A percentile compares a stretch with the other conserved stretches of the same genome.
Conservation (phyloP, 2,888 invertebrate species). For the Spodoptera exigua region DNA sequence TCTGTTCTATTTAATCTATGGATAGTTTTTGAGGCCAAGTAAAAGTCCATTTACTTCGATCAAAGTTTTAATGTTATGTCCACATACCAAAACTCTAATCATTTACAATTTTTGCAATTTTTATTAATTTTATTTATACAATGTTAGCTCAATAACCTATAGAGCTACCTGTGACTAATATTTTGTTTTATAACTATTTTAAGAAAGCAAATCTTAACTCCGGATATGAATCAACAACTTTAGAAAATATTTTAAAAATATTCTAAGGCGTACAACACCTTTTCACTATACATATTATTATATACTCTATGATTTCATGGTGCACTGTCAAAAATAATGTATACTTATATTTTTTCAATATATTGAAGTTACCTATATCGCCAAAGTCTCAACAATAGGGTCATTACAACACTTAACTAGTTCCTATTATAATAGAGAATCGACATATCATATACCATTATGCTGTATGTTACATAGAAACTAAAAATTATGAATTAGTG, state of each 20-base stretch:
- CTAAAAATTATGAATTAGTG: slow-evolving; percentile 63
- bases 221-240: slow-evolving; percentile 79
- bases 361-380: slow-evolving; percentile 64
- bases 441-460: slow-evolving; percentile 67
- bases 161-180: slow-evolving; percentile 83
- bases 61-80: slow-evolving; percentile 81
- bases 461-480: slow-evolving; percentile 70
- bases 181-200: slow-evolving; percentile 76
- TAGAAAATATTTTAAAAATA: slow-evolving; percentile 82
- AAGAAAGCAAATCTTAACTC: slow-evolving; percentile 78
- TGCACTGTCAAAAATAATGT: slow-evolving; percentile 74
- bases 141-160: slow-evolving; percentile 79
- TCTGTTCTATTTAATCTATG: too few species aligned
- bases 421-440: slow-evolving; percentile 67
- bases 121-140: slow-evolving; percentile 85
- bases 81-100: slow-evolving; percentile 79
- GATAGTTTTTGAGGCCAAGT: slow-evolving; percentile 46
- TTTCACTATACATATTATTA: slow-evolving; percentile 68
- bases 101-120: slow-evolving; percentile 82
- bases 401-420: slow-evolving; percentile 73
- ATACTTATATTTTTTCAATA: slow-evolving; percentile 66
- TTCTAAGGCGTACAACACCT: slow-evolving; percentile 70
- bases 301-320: slow-evolving; percentile 68
- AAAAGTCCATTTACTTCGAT: slow-evolving; percentile 73
- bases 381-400: slow-evolving; percentile 73